A percentile compares a stretch with the other conserved stretches of the same genome.
phyloP scores from a whole-genome alignment of 2,888 invertebrate species.

The Ornithoptera alexandrae region DNA sequence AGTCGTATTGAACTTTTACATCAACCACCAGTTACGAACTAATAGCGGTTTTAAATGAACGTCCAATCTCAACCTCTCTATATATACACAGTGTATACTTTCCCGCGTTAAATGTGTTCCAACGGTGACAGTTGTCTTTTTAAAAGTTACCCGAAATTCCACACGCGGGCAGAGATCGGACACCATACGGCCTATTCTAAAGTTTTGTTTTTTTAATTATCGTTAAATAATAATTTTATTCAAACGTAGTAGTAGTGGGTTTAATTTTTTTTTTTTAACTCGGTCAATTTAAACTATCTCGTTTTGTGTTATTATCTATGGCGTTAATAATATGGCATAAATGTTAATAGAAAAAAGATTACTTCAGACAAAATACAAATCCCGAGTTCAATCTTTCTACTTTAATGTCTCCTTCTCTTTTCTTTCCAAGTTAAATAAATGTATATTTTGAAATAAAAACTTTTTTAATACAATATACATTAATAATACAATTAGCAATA shows the following conservation, averaged over 20 bases:
- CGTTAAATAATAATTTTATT: background rate
- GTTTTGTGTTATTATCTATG: too few relatives aligned
- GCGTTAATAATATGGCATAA: too few relatives aligned
- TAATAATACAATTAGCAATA: too few relatives aligned
- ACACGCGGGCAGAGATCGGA: background rate
- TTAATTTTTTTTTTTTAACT: background rate
- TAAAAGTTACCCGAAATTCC: background rate
- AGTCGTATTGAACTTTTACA: conserved; percentile 17
- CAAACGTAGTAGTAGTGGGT: too few relatives aligned
- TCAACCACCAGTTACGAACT: conserved; percentile 30
- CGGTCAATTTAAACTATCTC: conserved; percentile 2
- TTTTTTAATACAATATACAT: too few relatives aligned
- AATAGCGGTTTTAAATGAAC: conserved; percentile 31
- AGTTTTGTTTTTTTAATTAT: conserved; percentile 4
- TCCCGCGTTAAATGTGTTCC: conserved; percentile 6
- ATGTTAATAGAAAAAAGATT: too few relatives aligned
- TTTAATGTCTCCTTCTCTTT: too few relatives aligned
- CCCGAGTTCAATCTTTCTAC: too few relatives aligned
- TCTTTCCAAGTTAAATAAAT: too few relatives aligned
- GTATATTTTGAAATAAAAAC: too few relatives aligned
- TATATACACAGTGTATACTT: background rate
- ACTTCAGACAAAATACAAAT: too few relatives aligned
- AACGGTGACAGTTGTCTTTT: conserved; percentile 11
- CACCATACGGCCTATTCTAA: background rate
- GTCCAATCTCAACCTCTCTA: background rate